Conservation (phyloP, 1,140 invertebrate species). For the Zaprionus taronus region DNA sequence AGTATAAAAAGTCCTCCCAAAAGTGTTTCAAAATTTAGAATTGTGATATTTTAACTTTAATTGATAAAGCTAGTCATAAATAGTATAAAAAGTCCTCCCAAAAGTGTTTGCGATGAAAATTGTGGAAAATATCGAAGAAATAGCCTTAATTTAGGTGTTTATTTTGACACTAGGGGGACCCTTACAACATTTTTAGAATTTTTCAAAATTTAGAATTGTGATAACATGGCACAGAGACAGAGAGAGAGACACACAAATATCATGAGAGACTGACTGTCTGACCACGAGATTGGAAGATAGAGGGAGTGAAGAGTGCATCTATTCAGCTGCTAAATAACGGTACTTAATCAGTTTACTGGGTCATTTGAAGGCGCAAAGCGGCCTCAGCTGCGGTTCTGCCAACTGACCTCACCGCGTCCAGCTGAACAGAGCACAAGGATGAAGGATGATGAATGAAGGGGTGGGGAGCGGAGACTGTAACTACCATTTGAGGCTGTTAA, state of each 20-base stretch:
- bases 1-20: too few species aligned
- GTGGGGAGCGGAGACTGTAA: not conserved
- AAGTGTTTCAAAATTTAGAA: too few species aligned
- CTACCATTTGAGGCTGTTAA: slow-evolving; percentile 55
- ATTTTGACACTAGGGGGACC: too few species aligned
- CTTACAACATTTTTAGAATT: too few species aligned
- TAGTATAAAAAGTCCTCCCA: too few species aligned
- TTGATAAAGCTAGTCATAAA: too few species aligned
- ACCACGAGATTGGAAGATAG: slow-evolving; percentile 8
- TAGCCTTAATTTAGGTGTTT: too few species aligned
- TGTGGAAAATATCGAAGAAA: too few species aligned
- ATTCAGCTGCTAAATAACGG: slow-evolving; percentile 67
- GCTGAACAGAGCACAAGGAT: not conserved
- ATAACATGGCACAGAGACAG: slow-evolving; percentile 13
- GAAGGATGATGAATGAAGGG: not conserved
- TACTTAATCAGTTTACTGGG: slow-evolving; percentile 78
- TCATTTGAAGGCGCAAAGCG: slow-evolving; percentile 36
- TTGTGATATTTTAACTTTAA: too few species aligned
- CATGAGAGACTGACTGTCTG: slow-evolving; percentile 5
- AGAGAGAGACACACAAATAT: slow-evolving; percentile 15
- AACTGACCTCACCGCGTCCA: slow-evolving; percentile 26
- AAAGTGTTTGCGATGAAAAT: too few species aligned
- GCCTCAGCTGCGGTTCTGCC: slow-evolving; percentile 42
- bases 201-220: too few species aligned
- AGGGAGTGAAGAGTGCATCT: slow-evolving; percentile 39